These are phyloP conservation scores for Leptinotarsa texana DNA, from an alignment of 1,140 invertebrate species.

Conservation along the genomic window DNA sequence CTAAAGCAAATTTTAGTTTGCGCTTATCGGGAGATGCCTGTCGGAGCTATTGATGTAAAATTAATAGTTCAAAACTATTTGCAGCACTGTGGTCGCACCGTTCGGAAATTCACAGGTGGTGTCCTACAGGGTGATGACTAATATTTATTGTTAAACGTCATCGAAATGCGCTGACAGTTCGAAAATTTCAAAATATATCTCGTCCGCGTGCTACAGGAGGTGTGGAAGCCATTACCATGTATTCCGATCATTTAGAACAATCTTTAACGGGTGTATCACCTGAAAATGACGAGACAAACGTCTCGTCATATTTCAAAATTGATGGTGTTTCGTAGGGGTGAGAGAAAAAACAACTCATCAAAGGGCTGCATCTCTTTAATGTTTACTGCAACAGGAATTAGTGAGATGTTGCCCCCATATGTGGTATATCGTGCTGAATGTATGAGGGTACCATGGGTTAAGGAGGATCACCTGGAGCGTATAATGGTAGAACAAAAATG, in stretches of 20 bases:
- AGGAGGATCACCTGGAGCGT: neutral
- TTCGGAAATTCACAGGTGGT: neutral
- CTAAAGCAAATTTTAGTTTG: neutral
- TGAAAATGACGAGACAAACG: constrained; percentile 54
- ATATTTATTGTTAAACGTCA: no score
- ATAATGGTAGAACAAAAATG: no score
- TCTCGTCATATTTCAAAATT: no score
- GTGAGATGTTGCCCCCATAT: neutral
- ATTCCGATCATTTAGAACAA: neutral
- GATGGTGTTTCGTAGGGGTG: constrained; percentile 49
- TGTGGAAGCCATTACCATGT: neutral
- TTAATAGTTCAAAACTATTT: neutral
- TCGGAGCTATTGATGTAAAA: neutral
- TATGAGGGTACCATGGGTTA: constrained; percentile 4
- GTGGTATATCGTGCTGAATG: constrained; percentile 6
- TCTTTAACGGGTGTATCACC: constrained; percentile 25
- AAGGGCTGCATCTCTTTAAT: constrained; percentile 23
- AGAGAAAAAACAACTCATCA: constrained; percentile 48
- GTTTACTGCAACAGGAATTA: constrained; percentile 19
- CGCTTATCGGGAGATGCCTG: neutral
- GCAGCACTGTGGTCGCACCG: neutral
- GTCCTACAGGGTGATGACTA: no score
- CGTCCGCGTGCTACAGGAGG: neutral
- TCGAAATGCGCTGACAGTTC: neutral
- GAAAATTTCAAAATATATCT: neutral